Evolutionary conservation across 2,888 invertebrate genomes (phyloP), one percentile per base, ranked within the genome.

Genomic region (Drosophila demipolita): DNA sequence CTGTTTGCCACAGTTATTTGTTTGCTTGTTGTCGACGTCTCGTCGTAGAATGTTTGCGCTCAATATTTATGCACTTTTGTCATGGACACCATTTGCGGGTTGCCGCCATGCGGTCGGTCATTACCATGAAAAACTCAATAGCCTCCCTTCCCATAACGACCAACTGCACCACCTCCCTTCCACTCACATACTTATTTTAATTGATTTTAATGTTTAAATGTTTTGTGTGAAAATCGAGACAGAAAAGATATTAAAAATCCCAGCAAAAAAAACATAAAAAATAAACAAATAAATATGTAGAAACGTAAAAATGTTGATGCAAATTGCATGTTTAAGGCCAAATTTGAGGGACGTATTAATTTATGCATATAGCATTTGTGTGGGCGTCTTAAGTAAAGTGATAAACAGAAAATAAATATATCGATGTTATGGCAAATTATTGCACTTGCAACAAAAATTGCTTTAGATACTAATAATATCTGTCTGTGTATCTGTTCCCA

Each of bases 61-160:
- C 75, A 68, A 78, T 78, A 78, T 85, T 87, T 81, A 89, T 89
- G 88, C 77, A 87, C 73, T 88, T 80, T 89, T 81, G 83, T 74
- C 87, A 87, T 79, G 90, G 84, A 89, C 89, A 82, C 75, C 79
- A 63, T 57, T 67, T 66, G 53, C 59, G 62, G 60, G 55, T 60
- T 66, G 80, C 61, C 48, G 75, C 48, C 57, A 40, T 54, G 50
- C 23, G 20, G 45, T 85, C 83, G 88, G 73, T 85, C 85, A 84
- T 84, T 87, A 79, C 70, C 84, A 87, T 71, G 87, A 78, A 73
- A 81, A 71, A 57, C 48, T 40, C 66, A 38, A 17, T 48, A 29
- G 20, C 40, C 36, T 15, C 62, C 60, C 48, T 12, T 45, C n/a
- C 23, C 15, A 33, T 33, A 20, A 15, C 45, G 45, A 23, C 15